Conservation (phyloP, 2,888 invertebrate species). For the Leptura quadrifasciata region DNA sequence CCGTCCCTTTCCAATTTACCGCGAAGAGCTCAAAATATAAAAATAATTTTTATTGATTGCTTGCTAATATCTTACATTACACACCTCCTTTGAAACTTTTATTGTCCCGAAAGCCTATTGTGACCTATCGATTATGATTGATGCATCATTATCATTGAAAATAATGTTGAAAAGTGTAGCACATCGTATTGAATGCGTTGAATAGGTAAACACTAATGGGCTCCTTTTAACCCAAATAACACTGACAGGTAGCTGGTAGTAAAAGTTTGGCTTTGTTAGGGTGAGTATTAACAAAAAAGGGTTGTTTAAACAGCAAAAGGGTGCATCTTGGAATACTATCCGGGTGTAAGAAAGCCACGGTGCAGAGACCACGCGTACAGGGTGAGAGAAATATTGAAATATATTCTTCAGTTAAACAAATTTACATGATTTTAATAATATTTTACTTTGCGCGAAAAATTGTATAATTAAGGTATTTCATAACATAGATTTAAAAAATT, state of each 20-base stretch:
- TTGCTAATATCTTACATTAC: constrained; percentile 31
- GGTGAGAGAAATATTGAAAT: constrained; percentile 15
- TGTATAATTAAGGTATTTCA: no score
- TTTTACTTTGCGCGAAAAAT: no score
- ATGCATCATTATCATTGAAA: constrained; percentile 35
- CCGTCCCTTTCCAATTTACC: not conserved
- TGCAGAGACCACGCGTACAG: not conserved
- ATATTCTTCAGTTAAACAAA: no score
- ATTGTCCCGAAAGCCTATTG: constrained; percentile 12
- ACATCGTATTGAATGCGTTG: constrained; percentile 34
- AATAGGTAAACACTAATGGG: constrained; percentile 38
- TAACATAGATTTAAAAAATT: no score
- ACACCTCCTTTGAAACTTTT: constrained; percentile 17
- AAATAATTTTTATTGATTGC: constrained; percentile 35
- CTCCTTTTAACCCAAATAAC: constrained; percentile 27
- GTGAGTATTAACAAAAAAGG: constrained; percentile 48
- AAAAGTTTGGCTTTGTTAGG: constrained; percentile 35
- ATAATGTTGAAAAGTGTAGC: constrained; percentile 38
- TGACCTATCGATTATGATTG: constrained; percentile 37
- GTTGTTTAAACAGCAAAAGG: constrained; percentile 52
- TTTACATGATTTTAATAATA: no score
- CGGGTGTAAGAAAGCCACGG: not conserved
- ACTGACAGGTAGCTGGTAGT: constrained; percentile 36
- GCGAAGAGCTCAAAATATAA: not conserved
- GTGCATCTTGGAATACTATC: constrained; percentile 40